Conservation (phyloP, 2,797 vertebrate species). For the Scyliorhinus canicula region DNA sequence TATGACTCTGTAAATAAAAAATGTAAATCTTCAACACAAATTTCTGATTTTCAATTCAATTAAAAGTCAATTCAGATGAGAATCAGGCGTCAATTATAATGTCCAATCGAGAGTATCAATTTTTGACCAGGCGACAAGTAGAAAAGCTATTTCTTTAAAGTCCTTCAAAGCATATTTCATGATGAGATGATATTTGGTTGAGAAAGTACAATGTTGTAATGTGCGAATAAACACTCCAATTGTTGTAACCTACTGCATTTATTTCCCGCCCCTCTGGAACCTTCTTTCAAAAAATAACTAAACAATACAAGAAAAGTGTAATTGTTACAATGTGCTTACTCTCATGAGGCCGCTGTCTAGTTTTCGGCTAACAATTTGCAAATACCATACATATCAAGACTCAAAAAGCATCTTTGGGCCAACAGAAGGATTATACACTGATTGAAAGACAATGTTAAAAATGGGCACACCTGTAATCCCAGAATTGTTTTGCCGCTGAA, state of each 20-base stretch:
- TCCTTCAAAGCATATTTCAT: not conserved
- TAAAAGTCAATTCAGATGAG: not conserved
- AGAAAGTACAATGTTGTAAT: not conserved
- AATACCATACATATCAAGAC: not conserved
- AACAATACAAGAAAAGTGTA: not conserved
- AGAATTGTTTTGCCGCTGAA: not conserved
- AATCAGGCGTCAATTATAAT: not conserved
- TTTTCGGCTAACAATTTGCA: not conserved
- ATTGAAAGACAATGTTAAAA: not conserved
- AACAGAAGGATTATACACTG: not conserved
- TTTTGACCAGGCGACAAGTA: not conserved
- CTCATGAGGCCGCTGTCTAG: not conserved
- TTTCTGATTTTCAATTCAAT: not conserved
- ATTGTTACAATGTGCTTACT: not conserved
- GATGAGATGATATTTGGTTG: not conserved
- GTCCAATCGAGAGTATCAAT: not conserved
- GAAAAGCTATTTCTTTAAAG: not conserved
- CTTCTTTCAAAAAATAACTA: not conserved
- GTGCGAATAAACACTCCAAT: not conserved
- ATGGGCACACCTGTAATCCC: not conserved
- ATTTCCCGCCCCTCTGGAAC: conserved; percentile 15
- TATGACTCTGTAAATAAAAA: too few relatives aligned
- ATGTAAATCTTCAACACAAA: too few relatives aligned
- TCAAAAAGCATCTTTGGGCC: not conserved
- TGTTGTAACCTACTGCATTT: conserved; percentile 1